phyloP scores from a whole-genome alignment of 1,140 invertebrate species.

The Asobara japonica region DNA sequence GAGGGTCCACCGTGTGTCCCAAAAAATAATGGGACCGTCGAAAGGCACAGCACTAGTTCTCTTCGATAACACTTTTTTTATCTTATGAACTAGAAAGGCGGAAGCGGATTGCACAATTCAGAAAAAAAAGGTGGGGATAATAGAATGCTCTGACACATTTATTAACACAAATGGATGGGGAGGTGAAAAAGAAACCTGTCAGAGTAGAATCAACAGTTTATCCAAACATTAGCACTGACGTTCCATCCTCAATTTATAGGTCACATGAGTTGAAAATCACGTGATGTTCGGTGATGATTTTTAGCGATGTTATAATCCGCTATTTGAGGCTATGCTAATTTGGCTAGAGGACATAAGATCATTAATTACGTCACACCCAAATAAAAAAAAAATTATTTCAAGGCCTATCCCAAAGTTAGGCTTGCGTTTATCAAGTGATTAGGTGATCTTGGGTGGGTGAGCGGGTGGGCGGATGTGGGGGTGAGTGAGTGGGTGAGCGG shows the following conservation, averaged over 20 bases:
- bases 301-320: not conserved
- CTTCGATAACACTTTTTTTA: not conserved
- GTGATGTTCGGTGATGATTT: not conserved
- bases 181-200: not conserved
- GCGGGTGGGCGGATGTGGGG: no score
- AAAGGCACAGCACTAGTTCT: no score
- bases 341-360: not conserved
- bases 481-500: no score
- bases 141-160: not conserved
- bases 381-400: no score
- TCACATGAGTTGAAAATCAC: not conserved
- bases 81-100: not conserved
- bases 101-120: not conserved
- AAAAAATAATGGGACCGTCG: no score
- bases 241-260: not conserved
- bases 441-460: no score
- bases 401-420: no score
- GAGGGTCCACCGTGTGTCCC: no score
- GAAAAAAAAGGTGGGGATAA: not conserved
- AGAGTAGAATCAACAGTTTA: not conserved
- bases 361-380: slow-evolving; percentile 3
- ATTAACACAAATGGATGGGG: not conserved
- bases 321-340: not conserved
- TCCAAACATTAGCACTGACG: not conserved
- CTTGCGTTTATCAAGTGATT: no score